Conservation (phyloP, 2,888 invertebrate species). For the Ennomos quercinarius region DNA sequence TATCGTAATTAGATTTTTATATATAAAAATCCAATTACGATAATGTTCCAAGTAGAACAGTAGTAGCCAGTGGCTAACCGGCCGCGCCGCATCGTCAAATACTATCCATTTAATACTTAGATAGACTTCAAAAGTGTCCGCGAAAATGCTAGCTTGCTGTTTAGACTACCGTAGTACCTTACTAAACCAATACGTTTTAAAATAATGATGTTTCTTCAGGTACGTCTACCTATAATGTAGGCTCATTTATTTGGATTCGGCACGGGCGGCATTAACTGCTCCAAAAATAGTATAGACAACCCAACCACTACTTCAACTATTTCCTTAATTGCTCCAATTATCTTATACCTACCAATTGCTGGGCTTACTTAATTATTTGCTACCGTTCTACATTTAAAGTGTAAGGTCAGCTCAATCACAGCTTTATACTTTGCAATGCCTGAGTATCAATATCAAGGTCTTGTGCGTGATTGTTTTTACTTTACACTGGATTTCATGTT, state of each 20-base stretch:
- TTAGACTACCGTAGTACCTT: too few relatives aligned
- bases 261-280: conserved; percentile 15
- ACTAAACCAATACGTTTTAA: neutral
- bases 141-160: too few relatives aligned
- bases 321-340: conserved; percentile 36
- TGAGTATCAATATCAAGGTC: conserved; percentile 47
- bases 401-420: conserved; percentile 50
- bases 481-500: conserved; percentile 5
- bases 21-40: too few relatives aligned
- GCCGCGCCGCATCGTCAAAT: too few relatives aligned
- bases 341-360: conserved; percentile 39
- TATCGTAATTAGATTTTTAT: too few relatives aligned
- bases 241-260: neutral
- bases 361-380: conserved; percentile 36
- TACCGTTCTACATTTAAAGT: conserved; percentile 52
- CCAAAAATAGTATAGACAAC: conserved; percentile 39
- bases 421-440: conserved; percentile 36
- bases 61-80: too few relatives aligned
- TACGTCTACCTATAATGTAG: too few relatives aligned
- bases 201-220: too few relatives aligned
- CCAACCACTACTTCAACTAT: conserved; percentile 20
- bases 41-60: too few relatives aligned
- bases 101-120: too few relatives aligned
- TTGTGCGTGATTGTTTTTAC: conserved; percentile 30
- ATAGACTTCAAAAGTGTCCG: too few relatives aligned